phyloP scores from a whole-genome alignment of 2,888 invertebrate species.

The Cetonia aurata region DNA sequence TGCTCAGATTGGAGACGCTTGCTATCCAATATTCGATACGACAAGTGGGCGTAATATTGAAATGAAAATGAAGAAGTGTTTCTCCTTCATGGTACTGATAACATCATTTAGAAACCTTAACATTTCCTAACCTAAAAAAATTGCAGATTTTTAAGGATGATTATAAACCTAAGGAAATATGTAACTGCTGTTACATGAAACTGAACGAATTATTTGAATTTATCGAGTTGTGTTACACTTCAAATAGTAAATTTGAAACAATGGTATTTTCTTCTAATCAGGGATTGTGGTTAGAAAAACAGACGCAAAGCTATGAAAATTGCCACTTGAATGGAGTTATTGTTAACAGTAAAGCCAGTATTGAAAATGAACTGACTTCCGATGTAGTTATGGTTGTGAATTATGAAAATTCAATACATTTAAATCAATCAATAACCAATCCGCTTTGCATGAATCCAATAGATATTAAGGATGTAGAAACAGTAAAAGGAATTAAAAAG shows the following conservation, averaged over 20 bases:
- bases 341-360: constrained; percentile 32
- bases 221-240: constrained; percentile 59
- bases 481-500: constrained; percentile 16
- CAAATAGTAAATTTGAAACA: constrained; percentile 63
- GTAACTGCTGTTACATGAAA: constrained; percentile 62
- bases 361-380: constrained; percentile 22
- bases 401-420: constrained; percentile 36
- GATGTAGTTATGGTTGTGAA: constrained; percentile 39
- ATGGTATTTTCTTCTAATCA: constrained; percentile 52
- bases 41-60: constrained; percentile 57
- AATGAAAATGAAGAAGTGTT: constrained; percentile 63
- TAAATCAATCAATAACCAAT: constrained; percentile 20
- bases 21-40: constrained; percentile 61
- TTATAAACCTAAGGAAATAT: constrained; percentile 64
- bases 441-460: constrained; percentile 27
- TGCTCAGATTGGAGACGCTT: constrained; percentile 59
- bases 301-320: constrained; percentile 41
- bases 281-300: constrained; percentile 34
- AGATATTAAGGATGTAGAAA: constrained; percentile 2
- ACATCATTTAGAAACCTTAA: constrained; percentile 10
- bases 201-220: constrained; percentile 62
- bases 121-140: constrained; percentile 19
- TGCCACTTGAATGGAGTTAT: constrained; percentile 43
- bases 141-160: constrained; percentile 62
- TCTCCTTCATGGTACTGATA: constrained; percentile 61